These are phyloP conservation scores for Macrophya annulata DNA, from an alignment of 2,888 invertebrate genomes.

Conservation along the genomic window DNA sequence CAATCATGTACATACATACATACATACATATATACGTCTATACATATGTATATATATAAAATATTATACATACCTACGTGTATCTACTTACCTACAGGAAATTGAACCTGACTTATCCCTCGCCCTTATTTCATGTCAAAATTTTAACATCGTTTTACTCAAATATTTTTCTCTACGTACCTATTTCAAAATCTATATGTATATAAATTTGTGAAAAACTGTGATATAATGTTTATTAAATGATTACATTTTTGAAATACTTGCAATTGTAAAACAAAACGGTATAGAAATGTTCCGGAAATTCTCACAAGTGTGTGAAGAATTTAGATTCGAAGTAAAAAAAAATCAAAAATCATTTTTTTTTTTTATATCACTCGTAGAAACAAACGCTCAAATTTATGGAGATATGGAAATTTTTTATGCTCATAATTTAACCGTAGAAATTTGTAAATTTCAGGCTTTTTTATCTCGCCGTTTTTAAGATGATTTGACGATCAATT, in stretches of 20 bases:
- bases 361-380: not conserved
- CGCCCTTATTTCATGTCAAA: not conserved
- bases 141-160: not conserved
- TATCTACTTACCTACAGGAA: not conserved
- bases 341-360: too few species aligned
- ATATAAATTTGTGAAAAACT: not conserved
- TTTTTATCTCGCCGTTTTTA: too few species aligned
- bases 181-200: not conserved
- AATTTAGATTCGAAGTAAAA: not conserved
- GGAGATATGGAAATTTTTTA: not conserved
- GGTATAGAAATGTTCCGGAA: not conserved
- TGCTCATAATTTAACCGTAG: not conserved
- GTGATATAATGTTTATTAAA: too few species aligned
- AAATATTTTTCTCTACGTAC: not conserved
- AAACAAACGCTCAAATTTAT: not conserved
- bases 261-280: too few species aligned
- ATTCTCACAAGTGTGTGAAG: not conserved
- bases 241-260: too few species aligned
- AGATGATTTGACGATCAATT: too few species aligned
- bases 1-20: not conserved
- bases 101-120: not conserved
- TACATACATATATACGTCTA: not conserved
- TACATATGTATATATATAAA: not conserved
- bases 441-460: not conserved
- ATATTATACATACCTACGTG: not conserved